These are phyloP conservation scores for Spodoptera litura DNA, from an alignment of 1,140 invertebrate species.

Conservation along the genomic window DNA sequence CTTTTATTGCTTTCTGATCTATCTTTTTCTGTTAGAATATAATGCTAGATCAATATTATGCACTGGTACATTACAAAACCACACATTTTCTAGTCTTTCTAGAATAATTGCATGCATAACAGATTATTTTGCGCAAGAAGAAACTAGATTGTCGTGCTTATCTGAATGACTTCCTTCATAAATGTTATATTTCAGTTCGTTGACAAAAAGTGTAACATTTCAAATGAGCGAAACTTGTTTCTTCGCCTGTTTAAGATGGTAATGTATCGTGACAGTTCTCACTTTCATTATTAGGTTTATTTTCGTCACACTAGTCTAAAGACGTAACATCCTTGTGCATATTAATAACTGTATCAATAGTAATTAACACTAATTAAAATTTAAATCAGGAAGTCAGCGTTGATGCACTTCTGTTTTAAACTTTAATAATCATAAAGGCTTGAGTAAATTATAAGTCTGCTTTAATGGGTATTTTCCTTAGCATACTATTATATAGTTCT, in stretches of 20 bases:
- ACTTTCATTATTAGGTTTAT: constrained; percentile 56
- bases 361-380: constrained; percentile 30
- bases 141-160: neutral
- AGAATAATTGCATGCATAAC: neutral
- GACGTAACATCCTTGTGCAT: constrained; percentile 32
- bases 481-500: too few species aligned
- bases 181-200: neutral
- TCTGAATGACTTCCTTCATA: constrained; percentile 4
- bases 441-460: neutral
- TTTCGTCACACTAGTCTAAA: constrained; percentile 29
- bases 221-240: constrained; percentile 43
- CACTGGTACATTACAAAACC: neutral
- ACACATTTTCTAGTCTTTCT: neutral
- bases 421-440: neutral
- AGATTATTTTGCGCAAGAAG: neutral
- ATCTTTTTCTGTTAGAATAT: neutral
- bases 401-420: neutral
- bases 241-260: constrained; percentile 52
- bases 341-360: constrained; percentile 8
- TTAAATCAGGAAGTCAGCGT: constrained; percentile 4
- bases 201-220: constrained; percentile 8
- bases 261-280: constrained; percentile 55
- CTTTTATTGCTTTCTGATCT: too few species aligned
- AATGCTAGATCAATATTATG: neutral
- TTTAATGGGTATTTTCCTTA: too few species aligned